These are phyloP conservation scores for Aphaenogaster ashmeadi DNA, from an alignment of 1,140 invertebrate species.

Conservation along the genomic window DNA sequence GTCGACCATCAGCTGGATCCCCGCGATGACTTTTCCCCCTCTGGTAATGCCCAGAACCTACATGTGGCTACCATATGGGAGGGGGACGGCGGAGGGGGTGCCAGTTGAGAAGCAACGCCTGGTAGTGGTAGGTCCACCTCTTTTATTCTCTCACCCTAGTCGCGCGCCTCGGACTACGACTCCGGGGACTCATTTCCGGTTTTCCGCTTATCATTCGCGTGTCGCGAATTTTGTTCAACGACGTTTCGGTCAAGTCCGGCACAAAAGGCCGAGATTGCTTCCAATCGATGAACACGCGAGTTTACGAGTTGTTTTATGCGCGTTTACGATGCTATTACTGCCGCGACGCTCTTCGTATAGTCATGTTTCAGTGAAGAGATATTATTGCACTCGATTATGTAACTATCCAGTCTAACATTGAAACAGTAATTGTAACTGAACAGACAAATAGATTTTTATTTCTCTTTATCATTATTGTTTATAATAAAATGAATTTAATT, in stretches of 20 bases:
- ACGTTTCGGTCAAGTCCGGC: not conserved
- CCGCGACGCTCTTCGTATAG: not conserved
- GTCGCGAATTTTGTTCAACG: conserved; percentile 13
- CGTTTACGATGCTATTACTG: conserved; percentile 33
- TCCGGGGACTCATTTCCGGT: not conserved
- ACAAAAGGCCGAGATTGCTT: not conserved
- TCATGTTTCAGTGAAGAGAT: conserved; percentile 21
- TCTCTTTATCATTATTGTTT: not conserved
- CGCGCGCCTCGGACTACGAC: not conserved
- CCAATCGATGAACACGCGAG: conserved; percentile 25
- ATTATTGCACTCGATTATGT: conserved; percentile 29
- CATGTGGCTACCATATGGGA: conserved; percentile 82
- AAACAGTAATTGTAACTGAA: conserved; percentile 13
- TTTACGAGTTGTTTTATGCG: conserved; percentile 45
- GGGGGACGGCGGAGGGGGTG: conserved; percentile 37
- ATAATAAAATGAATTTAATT: not conserved
- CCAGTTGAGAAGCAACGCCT: not conserved
- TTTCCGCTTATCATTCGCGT: not conserved
- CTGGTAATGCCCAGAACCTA: conserved; percentile 65
- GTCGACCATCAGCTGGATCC: conserved; percentile 79
- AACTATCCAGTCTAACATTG: not conserved
- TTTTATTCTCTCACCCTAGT: conserved; percentile 54
- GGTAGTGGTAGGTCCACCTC: conserved; percentile 11
- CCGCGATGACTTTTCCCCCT: conserved; percentile 68
- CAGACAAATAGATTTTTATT: conserved; percentile 14